A percentile compares a stretch with the other conserved stretches of the same genome.
Conservation (phyloP, 2,888 invertebrate genomes). For the Parthenolecanium corni region DNA sequence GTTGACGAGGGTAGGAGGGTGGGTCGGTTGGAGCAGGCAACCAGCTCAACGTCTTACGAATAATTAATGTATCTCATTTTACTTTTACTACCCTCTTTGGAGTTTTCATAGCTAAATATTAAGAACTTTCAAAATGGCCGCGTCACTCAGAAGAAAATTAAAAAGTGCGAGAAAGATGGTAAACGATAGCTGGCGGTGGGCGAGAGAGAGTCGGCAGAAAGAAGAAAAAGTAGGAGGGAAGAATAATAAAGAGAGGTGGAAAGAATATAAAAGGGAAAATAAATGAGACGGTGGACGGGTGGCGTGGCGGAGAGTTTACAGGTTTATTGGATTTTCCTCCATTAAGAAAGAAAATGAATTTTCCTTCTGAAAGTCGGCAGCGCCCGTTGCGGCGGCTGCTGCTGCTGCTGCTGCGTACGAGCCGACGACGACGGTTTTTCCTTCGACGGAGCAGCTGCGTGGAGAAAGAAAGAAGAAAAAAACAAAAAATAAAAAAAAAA, state of each 20-base stretch:
- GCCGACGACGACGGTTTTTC: neutral
- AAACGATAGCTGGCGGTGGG: constrained; percentile 25
- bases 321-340: constrained; percentile 23
- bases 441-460: no score
- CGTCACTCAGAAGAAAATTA: constrained; percentile 35
- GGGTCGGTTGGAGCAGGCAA: constrained; percentile 9
- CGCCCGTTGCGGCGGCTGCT: neutral
- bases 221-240: constrained; percentile 24
- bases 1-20: neutral
- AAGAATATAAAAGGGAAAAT: constrained; percentile 27
- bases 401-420: neutral
- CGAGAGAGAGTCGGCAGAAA: constrained; percentile 25
- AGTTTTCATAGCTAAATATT: constrained; percentile 35
- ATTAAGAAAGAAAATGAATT: constrained; percentile 21
- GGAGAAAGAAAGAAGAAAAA: no score
- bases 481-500: neutral
- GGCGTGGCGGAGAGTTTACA: constrained; percentile 13
- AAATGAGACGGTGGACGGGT: constrained; percentile 14
- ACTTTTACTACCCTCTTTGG: constrained; percentile 33
- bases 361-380: constrained; percentile 18
- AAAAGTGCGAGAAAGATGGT: constrained; percentile 33
- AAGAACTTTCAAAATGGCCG: constrained; percentile 36
- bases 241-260: constrained; percentile 26
- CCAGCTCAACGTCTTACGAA: constrained; percentile 32
- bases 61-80: constrained; percentile 35